Evolutionary conservation across 2,113 vertebrate species (phyloP), one percentile per base, ranked within the genome.

Genomic region (Tor tambroides): DNA sequence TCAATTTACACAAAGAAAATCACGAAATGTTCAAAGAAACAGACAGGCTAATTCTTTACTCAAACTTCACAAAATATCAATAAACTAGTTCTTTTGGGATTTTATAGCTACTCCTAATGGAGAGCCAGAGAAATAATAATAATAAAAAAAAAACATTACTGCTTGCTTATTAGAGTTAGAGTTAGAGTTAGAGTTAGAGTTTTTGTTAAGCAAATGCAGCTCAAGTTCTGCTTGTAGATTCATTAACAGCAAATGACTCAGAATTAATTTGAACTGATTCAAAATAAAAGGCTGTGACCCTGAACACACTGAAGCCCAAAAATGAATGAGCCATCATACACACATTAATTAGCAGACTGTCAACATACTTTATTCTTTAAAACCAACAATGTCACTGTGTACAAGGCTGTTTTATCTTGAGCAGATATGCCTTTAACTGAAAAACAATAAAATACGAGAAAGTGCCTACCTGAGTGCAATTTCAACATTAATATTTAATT

Each of bases 1-100:
- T 77, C 75, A 63, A 67, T 85, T 84, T 78, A 15, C 26, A 49
- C 7, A 87, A 67, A 10, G 41, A 43, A 43, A 43, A 43, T 43
- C 41, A 43, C 46, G 49, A 43, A 1, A 83, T 46, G 0, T 26
- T 11, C 30, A 38, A 9, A 32, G 5, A 41, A 43, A 43, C 41
- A 43, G 15, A 78, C 4, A 4, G 46, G 0, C 1, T 49, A 35
- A 15, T 59, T 12, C 2, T 38, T 35, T 61, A 28, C 17, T 15
- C 21, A 23, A 15, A 38, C 54, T 38, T 38, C 19, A 41, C 3
- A 74, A 69, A 35, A 69, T 35, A 35, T 69, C 30, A 69, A 19
- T 54, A 19, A 35, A 69, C 3, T 0, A 35, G 11, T 41, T 71
- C n/a, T 74, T 72, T 61, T 41, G 21, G 10, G 5, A 23, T 11